phyloP scores from a whole-genome alignment of 2,888 invertebrate genomes.

The Quadroppia sp. region DNA sequence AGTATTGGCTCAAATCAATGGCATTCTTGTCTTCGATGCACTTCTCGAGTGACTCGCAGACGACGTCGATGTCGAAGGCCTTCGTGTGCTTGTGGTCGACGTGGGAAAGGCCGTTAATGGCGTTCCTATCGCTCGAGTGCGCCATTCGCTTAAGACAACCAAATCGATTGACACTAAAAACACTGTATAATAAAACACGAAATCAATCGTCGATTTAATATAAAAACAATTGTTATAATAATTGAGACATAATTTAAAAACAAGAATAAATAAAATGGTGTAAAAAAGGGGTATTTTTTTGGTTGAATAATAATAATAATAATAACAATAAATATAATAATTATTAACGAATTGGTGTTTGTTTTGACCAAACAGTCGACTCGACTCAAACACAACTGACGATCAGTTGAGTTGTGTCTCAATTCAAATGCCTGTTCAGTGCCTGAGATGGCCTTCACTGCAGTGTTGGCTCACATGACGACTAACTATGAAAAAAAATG shows the following conservation, averaged over 20 bases:
- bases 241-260: no score
- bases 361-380: not conserved
- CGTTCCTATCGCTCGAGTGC: not conserved
- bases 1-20: conserved; percentile 45
- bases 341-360: no score
- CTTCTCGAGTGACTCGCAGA: conserved; percentile 44
- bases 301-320: no score
- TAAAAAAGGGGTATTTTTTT: no score
- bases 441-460: not conserved
- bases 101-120: conserved; percentile 11
- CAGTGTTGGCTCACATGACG: not conserved
- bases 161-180: no score
- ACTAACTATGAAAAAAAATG: no score
- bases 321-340: no score
- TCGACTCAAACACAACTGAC: not conserved
- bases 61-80: conserved; percentile 44
- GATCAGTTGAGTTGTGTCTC: not conserved
- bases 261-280: no score
- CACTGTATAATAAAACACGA: no score
- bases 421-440: not conserved
- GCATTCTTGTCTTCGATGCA: conserved; percentile 44
- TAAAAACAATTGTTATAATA: no score
- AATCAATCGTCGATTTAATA: no score
- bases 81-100: not conserved
- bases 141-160: not conserved